Evolutionary conservation across 2,113 vertebrate species (phyloP).

Genomic region (Datnioides undecimradiatus): DNA sequence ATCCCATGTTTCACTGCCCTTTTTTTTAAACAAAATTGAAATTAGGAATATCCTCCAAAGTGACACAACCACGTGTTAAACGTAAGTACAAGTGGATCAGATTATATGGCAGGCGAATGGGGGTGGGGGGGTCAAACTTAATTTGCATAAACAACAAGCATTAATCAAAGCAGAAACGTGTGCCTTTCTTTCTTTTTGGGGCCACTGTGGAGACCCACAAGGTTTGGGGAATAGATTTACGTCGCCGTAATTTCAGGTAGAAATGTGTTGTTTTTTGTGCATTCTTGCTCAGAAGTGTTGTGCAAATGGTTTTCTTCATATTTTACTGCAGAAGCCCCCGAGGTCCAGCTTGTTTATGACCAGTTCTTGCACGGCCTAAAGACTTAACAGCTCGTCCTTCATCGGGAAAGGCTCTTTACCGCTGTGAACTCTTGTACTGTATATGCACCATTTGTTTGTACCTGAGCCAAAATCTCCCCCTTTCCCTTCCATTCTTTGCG

Average conservation of each 20-base stretch:
- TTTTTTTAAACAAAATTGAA: not conserved
- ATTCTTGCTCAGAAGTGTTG: not conserved
- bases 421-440: slow-evolving; percentile 43
- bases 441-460: slow-evolving; percentile 53
- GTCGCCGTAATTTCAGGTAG: slow-evolving; percentile 2
- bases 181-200: not conserved
- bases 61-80: slow-evolving; percentile 8
- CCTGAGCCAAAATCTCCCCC: slow-evolving; percentile 45
- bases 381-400: slow-evolving; percentile 47
- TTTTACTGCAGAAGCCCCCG: slow-evolving; percentile 32
- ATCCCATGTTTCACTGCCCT: not conserved
- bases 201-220: not conserved
- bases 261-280: not conserved
- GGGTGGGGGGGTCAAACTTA: slow-evolving; percentile 13
- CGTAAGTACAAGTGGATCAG: not conserved
- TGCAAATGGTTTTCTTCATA: slow-evolving; percentile 33
- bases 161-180: not conserved
- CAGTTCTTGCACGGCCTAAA: slow-evolving; percentile 43
- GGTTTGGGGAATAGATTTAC: not conserved
- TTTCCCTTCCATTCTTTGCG: slow-evolving; percentile 42
- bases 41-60: slow-evolving; percentile 1
- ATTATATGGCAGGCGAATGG: slow-evolving; percentile 32
- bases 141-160: slow-evolving; percentile 39
- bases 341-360: slow-evolving; percentile 55
- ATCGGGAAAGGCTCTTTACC: slow-evolving; percentile 8